Evolutionary conservation across 2,797 vertebrate species (phyloP), one percentile per base, ranked within the genome.

Genomic region (Zenarchopterus dispar): DNA sequence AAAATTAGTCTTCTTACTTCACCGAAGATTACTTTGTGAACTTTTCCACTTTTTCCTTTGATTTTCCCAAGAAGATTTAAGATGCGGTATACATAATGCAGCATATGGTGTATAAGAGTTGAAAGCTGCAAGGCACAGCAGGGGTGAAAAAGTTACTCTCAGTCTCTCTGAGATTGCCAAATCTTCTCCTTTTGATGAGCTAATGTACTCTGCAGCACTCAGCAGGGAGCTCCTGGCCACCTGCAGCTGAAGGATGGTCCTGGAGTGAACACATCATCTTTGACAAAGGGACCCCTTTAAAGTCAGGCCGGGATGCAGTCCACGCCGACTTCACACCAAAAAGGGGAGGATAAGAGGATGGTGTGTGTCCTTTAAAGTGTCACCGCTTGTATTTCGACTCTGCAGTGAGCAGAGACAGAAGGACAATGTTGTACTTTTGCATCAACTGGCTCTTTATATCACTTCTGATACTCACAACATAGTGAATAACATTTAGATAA

Each of bases 121-220:
- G 22, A 47, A 22, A 47, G 45, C 11, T 13, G 45, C 23, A 45
- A 26, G 8, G 68, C 75, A 75, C 65, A 46, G 65, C 5, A 5
- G 44, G 67, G 56, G 54, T 63, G 39, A 17, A 17, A 26, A 24
- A 68, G 41, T 42, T 57, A 66, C 64, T 77, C 28, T 78, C 56
- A 71, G 60, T 11, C 63, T 46, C 60, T 50, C 43, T 56, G 66
- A 58, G 33, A 26, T 26, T 65, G 52, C 59, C 57, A 87, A 81
- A 91, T 90, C 88, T 82, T 63, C 65, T 86, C 61, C 84, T 77
- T 88, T 93, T 94, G 80, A 89, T 60, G 90, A 23, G 91, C 87
- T 91, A 93, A 93, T 89, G 85, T 81, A 69, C 81, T 84, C 70
- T 80, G 72, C 62, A 64, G 77, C 58, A 5, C 88, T 70, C 89